phyloP scores from a whole-genome alignment of 2,797 vertebrate genomes.

The Linurgus olivaceus region DNA sequence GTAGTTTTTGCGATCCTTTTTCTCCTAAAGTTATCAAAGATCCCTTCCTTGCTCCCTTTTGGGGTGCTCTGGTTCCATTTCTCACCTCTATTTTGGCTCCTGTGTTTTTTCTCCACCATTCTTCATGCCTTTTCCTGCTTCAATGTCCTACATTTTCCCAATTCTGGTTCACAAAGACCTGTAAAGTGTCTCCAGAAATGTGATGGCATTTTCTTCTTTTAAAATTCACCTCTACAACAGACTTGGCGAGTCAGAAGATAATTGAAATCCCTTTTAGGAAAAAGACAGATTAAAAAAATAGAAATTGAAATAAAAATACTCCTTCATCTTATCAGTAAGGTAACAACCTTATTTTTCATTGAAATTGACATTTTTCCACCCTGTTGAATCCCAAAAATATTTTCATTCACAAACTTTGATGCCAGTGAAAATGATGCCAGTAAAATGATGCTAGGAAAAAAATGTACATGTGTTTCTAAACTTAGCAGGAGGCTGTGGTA shows the following conservation, averaged over 20 bases:
- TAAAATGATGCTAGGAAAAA: not conserved
- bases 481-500: not conserved
- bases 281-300: not conserved
- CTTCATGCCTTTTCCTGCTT: not conserved
- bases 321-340: not conserved
- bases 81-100: conserved; percentile 26
- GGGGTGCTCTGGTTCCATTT: not conserved
- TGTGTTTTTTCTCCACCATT: not conserved
- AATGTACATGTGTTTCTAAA: not conserved
- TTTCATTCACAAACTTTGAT: not conserved
- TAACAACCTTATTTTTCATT: not conserved
- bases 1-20: not conserved
- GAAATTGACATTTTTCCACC: not conserved
- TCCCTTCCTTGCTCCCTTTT: not conserved
- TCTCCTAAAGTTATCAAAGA: not conserved
- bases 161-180: not conserved
- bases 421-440: not conserved
- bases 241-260: not conserved
- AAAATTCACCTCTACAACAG: not conserved
- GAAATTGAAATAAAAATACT: accelerated
- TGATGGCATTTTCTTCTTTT: not conserved
- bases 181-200: not conserved
- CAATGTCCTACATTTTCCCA: not conserved
- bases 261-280: not conserved
- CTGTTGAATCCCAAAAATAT: not conserved